Conservation (phyloP, 1,140 invertebrate species). For the Pinna nobilis region DNA sequence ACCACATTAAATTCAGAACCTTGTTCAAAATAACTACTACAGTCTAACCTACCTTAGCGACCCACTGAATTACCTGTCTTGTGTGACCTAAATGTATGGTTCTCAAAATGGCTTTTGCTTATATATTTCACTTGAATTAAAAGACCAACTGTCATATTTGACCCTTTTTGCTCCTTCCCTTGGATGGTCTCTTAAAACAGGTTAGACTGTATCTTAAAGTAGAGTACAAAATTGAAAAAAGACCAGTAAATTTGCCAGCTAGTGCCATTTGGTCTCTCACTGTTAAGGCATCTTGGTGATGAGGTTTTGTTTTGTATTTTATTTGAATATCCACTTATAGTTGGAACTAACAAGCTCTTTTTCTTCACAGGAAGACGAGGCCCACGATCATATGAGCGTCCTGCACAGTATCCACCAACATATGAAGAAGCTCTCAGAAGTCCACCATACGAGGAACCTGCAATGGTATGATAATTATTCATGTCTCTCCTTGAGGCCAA, state of each 20-base stretch:
- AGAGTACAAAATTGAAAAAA: not conserved
- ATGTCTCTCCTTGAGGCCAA: too few relatives aligned
- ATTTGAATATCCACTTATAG: not conserved
- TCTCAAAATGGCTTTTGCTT: too few relatives aligned
- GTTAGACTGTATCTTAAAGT: too few relatives aligned
- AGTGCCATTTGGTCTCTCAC: not conserved
- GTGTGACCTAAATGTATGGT: too few relatives aligned
- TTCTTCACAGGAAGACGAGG: conserved; percentile 21
- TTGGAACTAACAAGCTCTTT: not conserved
- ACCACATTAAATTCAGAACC: not conserved
- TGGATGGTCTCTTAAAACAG: too few relatives aligned
- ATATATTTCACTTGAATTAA: too few relatives aligned
- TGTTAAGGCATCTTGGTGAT: not conserved
- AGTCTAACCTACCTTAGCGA: too few relatives aligned
- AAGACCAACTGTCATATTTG: too few relatives aligned
- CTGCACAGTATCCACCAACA: conserved; percentile 40
- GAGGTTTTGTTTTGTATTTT: not conserved
- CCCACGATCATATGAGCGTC: conserved; percentile 8
- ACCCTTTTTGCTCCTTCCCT: too few relatives aligned
- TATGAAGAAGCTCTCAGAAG: conserved; percentile 50
- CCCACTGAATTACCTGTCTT: too few relatives aligned
- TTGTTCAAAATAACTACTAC: too few relatives aligned
- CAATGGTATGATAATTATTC: conserved; percentile 27
- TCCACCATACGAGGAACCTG: conserved; percentile 39
- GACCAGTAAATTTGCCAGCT: not conserved